Evolutionary conservation across 2,888 invertebrate genomes (phyloP).

Genomic region (Temnothorax ravouxi): DNA sequence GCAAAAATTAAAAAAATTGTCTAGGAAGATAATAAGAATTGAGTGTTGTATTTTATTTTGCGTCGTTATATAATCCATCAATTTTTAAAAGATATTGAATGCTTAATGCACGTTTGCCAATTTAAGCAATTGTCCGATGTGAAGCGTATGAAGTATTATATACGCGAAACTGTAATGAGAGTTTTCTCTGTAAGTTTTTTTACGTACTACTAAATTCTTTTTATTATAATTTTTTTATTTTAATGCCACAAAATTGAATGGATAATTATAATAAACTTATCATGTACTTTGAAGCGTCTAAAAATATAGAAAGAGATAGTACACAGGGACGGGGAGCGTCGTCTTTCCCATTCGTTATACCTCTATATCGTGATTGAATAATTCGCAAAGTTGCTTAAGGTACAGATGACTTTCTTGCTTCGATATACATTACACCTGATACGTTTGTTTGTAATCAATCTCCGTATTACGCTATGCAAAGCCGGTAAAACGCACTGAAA

Average conservation of each 20-base stretch:
- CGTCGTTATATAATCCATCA: background rate
- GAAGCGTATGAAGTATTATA: background rate
- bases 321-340: rapidly evolving
- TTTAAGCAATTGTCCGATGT: background rate
- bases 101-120: background rate
- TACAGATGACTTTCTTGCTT: background rate
- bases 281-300: background rate
- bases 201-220: background rate
- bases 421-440: background rate
- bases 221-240: background rate
- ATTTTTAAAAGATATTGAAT: background rate
- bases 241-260: background rate
- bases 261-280: background rate
- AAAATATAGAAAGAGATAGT: background rate
- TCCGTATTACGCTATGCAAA: slow-evolving; percentile 31
- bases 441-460: slow-evolving; percentile 15
- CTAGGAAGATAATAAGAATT: background rate
- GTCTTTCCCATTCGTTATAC: background rate
- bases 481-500: slow-evolving; percentile 7
- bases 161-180: background rate
- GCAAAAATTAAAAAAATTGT: background rate
- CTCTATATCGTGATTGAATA: background rate
- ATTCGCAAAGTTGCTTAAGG: background rate
- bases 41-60: background rate
- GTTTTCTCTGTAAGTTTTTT: background rate